Conservation (phyloP, 2,797 vertebrate genomes). For the Tolypeutes matacus region DNA sequence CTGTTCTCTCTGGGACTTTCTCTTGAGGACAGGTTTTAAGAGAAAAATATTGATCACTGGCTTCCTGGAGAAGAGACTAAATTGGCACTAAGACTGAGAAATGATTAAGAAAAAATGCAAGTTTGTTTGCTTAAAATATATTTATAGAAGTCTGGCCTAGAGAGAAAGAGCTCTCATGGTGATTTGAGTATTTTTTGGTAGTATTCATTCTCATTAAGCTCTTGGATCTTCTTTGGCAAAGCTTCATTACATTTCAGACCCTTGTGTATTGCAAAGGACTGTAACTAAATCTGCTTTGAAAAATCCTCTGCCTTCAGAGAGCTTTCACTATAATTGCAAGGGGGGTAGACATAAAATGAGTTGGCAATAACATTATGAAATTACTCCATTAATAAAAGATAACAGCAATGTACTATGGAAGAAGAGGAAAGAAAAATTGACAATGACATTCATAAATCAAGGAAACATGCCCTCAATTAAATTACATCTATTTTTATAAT, state of each 20-base stretch:
- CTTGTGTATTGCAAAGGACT: background rate
- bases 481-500: background rate
- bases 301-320: slow-evolving; percentile 14
- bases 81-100: background rate
- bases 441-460: background rate
- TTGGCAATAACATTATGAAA: slow-evolving; percentile 11
- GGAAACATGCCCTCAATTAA: background rate
- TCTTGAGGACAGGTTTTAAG: background rate
- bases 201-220: background rate
- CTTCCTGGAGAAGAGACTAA: background rate
- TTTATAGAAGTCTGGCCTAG: background rate
- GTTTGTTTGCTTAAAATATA: background rate
- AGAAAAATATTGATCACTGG: background rate
- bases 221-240: background rate
- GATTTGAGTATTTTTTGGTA: background rate
- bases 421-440: background rate
- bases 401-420: background rate
- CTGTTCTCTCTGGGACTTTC: background rate
- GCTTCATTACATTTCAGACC: background rate
- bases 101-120: background rate
- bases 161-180: background rate
- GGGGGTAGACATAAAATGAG: background rate
- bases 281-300: slow-evolving; percentile 49
- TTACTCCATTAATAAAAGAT: background rate
- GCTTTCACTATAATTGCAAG: background rate